Evolutionary conservation across 2,113 vertebrate genomes (phyloP), one percentile per base, ranked within the genome.

Genomic region (Pseudorectes ferrugineus): DNA sequence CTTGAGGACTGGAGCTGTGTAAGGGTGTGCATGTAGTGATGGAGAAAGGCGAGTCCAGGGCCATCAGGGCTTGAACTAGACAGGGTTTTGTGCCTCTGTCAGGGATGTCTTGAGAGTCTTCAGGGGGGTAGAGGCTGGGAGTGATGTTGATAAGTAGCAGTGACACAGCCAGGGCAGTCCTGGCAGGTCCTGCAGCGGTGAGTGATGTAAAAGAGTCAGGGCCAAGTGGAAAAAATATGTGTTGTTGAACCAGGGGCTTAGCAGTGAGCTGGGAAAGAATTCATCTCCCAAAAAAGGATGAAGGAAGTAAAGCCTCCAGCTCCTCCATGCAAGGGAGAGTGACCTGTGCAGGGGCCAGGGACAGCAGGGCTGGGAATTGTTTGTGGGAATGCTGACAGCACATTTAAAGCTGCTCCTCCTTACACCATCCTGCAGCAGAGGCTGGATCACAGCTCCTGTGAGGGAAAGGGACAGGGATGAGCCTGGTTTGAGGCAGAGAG

Each of bases 191-290:
- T 24, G 17, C 46, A 55, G 75, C 1, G 1, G 43, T 85, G 85
- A 96, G 42, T 79, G 91, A 85, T 79, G 63, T 66, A 11, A 24
- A 83, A 71, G 59, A 94, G 51, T 67, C 63, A 20, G 33, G 54
- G 63, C 90, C 82, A 90, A 96, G 82, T 92, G 91, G 92, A 83
- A 88, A 92, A 92, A 79, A 70, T 29, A 48, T 1, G 0, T 85
- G 45, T 76, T 85, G 67, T 76, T 93, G 82, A 89, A 88, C 12
- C 14, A 25, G 58, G 38, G 88, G 67, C 85, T 95, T 93, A 95
- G 85, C 78, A 85, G 49, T 58, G 82, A 96, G 58, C 88, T 73
- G 63, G 62, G 85, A 85, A 88, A 78, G 85, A 88, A 78, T 92
- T 94, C 36, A 17, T 73, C 66, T 93, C 67, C 88, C 71, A 76